Evolutionary conservation across 2,888 invertebrate genomes (phyloP), one percentile per base, ranked within the genome.

Genomic region (Orthosia incerta): DNA sequence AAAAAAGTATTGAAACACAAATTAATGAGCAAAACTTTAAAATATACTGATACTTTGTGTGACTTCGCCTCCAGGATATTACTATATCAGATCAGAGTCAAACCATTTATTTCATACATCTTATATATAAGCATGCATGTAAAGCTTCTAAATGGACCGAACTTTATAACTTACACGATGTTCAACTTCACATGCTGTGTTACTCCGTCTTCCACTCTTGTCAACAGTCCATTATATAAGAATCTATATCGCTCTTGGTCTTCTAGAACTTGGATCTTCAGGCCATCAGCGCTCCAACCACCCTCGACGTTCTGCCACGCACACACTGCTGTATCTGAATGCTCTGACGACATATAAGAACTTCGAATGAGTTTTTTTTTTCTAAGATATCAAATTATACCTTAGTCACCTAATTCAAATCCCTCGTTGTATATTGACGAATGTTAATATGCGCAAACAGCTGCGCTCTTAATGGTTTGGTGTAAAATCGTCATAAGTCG

Each of bases 141-240:
- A 39, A 39, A 39, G 9, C 39, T 39, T 9, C 39, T 39, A 9
- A 39, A 39, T 39, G 39, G 9, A 39, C 9, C 7, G 9, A 39
- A 39, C 7, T 39, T 39, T 39, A 39, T 39, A 39, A 39, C 97
- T 96, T 93, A 98, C 98, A 97, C 95, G 76, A 97, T 95, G 89
- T 97, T 97, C 62, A 98, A 88, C 64, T 92, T 93, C 3, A 93
- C 94, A 77, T 95, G 94, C 56, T 92, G 92, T 1, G 86, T 91
- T 16, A 86, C 85, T 39, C 89, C 89, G 62, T 94, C 91, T 15
- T 91, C 88, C 45, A 92, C 91, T 86, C 95, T 96, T 86, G 94
- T 96, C 61, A 98, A 91, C 18, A 97, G 91, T 1, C 98, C 98
- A 90, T 98, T 98, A 90, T 97, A 98, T 48, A 97, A 91, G 23